Base-by-base conservation (phyloP, 1,140 invertebrate genomes). In the Epicauta chinensis region DNA sequence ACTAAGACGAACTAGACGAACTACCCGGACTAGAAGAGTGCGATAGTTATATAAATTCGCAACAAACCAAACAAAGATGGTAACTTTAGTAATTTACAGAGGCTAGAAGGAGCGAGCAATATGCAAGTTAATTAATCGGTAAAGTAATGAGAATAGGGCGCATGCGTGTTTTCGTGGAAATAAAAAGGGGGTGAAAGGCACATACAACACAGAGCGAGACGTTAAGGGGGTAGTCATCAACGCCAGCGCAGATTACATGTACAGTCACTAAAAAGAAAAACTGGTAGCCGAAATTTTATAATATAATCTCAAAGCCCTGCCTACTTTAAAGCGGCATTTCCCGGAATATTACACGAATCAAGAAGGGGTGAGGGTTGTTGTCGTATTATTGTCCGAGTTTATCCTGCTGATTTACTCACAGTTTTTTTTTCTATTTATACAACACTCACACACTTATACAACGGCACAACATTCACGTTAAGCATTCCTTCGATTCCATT, bases 91-190 rank as follows among this genome's bases (percentile, higher is more conserved):
- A 66, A 67, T 68, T 68, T 68, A 60, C 63, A 49, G 57, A 57
- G 59, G 67, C 52, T 63, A 64, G 65, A 70, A 59, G 58, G 67
- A 68, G 67, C 63, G 47, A 58, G 67, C 65, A 61, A 68, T 69
- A 70, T 69, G 68, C 68, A 70, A 70, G 67, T 69, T 70, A 70
- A 70, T 70, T 70, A 70, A 70, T 70, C 68, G 68, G 63, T 60
- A 64, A 63, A 68, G 67, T 70, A 70, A 70, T 70, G 68, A 70
- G 68, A 62, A 62, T 52, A 68, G 50, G 49, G 66, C 67, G 68
- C 68, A 67, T 55, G 65, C 66, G 66, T 61, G 35, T 31, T n/a
- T n/a, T n/a, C n/a, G n/a, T 56, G 23, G 7, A 23, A 23, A 23
- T 23, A 23, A 23, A 23, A 7, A 7, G 23, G 23, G 23, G 4